Evolutionary conservation across 1,140 invertebrate species (phyloP).

Genomic region (Oncopeltus fasciatus): DNA sequence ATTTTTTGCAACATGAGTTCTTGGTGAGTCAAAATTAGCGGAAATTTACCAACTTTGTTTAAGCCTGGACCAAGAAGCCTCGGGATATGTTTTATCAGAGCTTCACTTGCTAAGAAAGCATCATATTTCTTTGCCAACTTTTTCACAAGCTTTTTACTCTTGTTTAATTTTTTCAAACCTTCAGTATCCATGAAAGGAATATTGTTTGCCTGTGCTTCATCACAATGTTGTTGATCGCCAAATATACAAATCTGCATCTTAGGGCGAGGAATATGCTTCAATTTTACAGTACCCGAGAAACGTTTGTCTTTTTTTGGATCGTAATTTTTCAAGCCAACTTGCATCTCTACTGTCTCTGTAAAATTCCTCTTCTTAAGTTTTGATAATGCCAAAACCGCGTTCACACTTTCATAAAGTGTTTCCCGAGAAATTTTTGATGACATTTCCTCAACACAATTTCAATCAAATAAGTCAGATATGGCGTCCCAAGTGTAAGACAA

Average conservation of each 20-base stretch:
- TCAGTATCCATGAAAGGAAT: conserved; percentile 96
- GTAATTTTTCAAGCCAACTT: conserved; percentile 99
- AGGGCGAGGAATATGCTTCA: conserved; percentile 92
- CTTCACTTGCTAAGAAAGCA: conserved; percentile 96
- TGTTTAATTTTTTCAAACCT: conserved; percentile 96
- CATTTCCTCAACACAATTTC: not conserved
- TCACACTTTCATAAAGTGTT: not conserved
- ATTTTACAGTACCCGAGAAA: conserved; percentile 99
- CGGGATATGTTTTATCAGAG: conserved; percentile 97
- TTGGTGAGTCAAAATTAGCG: conserved; percentile 86
- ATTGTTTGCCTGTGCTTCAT: conserved; percentile 86
- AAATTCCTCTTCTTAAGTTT: conserved; percentile 78
- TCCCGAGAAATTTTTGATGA: not conserved
- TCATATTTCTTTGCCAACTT: conserved; percentile 91
- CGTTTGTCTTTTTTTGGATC: conserved; percentile 99
- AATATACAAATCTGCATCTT: conserved; percentile 97
- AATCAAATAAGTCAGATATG: too few species aligned
- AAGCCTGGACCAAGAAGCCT: conserved; percentile 94
- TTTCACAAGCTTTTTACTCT: conserved; percentile 98
- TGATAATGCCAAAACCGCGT: conserved; percentile 29
- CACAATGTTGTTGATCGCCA: conserved; percentile 98
- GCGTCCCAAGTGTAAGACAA: too few species aligned
- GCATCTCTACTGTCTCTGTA: conserved; percentile 92
- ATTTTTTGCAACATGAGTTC: conserved; percentile 91
- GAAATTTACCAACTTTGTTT: conserved; percentile 99